Conservation (phyloP, 1,140 invertebrate genomes). For the Hyposmocoma kahamanoa region DNA sequence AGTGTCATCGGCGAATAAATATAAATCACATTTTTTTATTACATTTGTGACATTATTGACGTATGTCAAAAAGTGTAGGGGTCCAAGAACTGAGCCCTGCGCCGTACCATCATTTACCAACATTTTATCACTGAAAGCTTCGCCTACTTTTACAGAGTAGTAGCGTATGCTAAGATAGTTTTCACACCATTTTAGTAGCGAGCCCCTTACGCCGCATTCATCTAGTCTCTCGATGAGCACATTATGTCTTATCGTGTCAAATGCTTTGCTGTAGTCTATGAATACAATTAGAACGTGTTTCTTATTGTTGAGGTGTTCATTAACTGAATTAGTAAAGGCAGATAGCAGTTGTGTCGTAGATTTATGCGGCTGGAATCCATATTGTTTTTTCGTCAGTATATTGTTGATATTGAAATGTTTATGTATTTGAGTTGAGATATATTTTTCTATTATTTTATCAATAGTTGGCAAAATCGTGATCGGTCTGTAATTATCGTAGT, state of each 20-base stretch:
- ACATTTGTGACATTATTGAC: neutral
- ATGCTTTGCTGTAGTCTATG: constrained; percentile 2
- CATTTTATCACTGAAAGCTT: neutral
- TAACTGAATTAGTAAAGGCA: neutral
- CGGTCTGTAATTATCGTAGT: constrained; percentile 1
- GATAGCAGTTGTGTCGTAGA: neutral
- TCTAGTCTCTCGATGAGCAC: neutral
- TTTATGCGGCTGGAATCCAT: neutral
- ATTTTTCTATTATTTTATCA: constrained; percentile 1
- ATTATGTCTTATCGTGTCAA: neutral
- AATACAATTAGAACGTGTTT: neutral
- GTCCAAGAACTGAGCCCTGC: neutral
- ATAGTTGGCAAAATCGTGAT: neutral
- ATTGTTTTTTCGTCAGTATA: neutral
- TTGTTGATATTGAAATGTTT: neutral
- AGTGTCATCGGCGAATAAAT: neutral
- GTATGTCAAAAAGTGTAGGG: neutral
- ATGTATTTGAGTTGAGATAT: neutral
- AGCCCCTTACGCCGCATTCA: neutral
- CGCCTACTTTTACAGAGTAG: neutral
- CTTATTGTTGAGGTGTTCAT: neutral
- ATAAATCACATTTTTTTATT: neutral
- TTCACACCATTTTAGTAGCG: neutral
- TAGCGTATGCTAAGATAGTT: neutral
- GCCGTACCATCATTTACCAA: neutral